Conservation (phyloP, 2,113 vertebrate species). For the Okapia johnstoni region DNA sequence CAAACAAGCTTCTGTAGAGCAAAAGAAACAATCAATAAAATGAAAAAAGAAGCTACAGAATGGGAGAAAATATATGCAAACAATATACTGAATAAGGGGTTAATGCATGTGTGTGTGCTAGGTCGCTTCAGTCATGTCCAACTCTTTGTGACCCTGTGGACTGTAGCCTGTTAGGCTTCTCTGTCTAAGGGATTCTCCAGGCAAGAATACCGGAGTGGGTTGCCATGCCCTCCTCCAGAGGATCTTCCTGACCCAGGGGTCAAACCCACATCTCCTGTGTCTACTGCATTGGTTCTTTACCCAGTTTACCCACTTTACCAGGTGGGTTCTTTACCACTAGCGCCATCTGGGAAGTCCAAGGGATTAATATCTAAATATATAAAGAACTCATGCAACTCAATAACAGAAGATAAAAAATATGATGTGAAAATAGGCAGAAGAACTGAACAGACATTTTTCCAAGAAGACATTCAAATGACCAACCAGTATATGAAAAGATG, state of each 20-base stretch:
- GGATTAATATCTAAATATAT: neutral
- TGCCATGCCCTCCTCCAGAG: neutral
- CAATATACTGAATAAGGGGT: neutral
- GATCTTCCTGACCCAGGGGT: neutral
- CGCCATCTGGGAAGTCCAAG: neutral
- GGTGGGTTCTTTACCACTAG: neutral
- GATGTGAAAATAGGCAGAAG: neutral
- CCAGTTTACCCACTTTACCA: neutral
- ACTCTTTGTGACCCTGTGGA: neutral
- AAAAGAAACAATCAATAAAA: neutral
- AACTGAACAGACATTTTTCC: neutral
- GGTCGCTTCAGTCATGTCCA: neutral
- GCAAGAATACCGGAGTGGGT: neutral
- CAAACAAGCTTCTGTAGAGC: neutral
- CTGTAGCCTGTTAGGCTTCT: neutral
- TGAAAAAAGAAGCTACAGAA: neutral
- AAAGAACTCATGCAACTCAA: neutral
- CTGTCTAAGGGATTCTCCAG: neutral
- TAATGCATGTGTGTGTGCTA: neutral
- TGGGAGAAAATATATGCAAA: neutral
- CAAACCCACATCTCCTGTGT: neutral
- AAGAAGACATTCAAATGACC: neutral
- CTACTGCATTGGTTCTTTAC: neutral
- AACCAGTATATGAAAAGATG: neutral
- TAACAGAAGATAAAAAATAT: neutral